Base-by-base conservation (phyloP, 2,888 invertebrate species). In the Harpalus rubripes region DNA sequence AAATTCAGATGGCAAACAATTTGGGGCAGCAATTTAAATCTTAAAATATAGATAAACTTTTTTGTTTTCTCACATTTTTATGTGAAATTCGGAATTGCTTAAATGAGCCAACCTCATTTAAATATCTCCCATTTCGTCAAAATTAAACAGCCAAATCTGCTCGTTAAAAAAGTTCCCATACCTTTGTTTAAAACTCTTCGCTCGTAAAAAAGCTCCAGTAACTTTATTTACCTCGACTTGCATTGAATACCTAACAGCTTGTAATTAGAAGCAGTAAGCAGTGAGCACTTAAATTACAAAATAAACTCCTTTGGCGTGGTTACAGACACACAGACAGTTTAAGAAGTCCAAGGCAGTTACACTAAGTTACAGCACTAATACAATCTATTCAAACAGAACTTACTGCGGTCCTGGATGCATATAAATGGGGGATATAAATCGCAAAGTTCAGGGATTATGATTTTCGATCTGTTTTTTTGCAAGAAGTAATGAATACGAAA, bases 191-290 rank as follows among this genome's bases (percentile, higher is more conserved):
- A n/a, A 15, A n/a, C 68, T 32, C 7, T 15, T 39, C 39, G 39
- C 74, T 56, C 74, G 52, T 74, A 74, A 74, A 74, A 74, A 74
- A 22, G 16, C 74, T 8, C 18, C 16, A 18, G 32, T 72, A 74
- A 74, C 74, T 74, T 74, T 74, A 74, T 74, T 74, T 74, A 44
- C 74, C 74, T 18, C 26, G 12, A 68, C 68, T 68, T 39, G 68
- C 68, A 68, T 39, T 39, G 68, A 68, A 68, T 68, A 68, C 39
- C 68, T 68, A 26, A 12, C 26, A 63, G 63, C 52, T 18, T 15
- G 74, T 52, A 74, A 74, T 74, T 74, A 52, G 74, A 52, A 74
- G 44, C 22, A 74, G 52, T 52, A 52, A 52, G 44, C 22, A 74
- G 74, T 10, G 10, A 52, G 44, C 22, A 74, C 44, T 52, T 74